These are phyloP conservation scores for Pinctada fucata DNA, from an alignment of 2,888 invertebrate species.

Conservation along the genomic window DNA sequence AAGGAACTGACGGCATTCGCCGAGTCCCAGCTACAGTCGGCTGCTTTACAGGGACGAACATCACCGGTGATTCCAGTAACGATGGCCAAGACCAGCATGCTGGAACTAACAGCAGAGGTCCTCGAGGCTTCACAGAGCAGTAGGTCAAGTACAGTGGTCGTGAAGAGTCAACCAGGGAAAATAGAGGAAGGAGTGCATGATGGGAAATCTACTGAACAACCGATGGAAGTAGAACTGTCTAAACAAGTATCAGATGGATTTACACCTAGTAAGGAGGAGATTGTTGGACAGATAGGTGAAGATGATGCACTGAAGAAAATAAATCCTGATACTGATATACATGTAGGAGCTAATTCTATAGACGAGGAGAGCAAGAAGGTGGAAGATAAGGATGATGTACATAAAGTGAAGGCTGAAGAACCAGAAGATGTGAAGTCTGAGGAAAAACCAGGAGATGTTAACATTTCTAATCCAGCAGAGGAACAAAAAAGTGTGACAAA, in stretches of 20 bases:
- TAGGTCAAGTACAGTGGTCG: not conserved
- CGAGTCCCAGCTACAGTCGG: not conserved
- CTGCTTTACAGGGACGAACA: not conserved
- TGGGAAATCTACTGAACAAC: not conserved
- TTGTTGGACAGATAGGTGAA: too few relatives aligned
- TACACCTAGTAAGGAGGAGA: not conserved
- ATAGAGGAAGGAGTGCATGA: not conserved
- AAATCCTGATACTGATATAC: not conserved
- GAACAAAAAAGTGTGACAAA: not conserved
- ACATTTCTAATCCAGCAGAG: not conserved
- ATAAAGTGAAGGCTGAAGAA: slow-evolving; percentile 14
- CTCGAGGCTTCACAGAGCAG: slow-evolving; percentile 8
- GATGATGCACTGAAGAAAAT: not conserved
- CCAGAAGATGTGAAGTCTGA: not conserved
- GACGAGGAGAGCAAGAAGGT: slow-evolving; percentile 17
- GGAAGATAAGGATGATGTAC: slow-evolving; percentile 5
- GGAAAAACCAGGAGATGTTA: not conserved
- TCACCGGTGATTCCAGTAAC: slow-evolving; percentile 1
- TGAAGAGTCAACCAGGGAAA: not conserved
- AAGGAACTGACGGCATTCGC: not conserved
- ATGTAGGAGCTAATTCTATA: not conserved
- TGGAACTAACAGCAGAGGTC: slow-evolving; percentile 33
- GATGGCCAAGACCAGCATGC: slow-evolving; percentile 6
- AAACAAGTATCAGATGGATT: not conserved
- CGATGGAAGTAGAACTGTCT: not conserved